phyloP scores from a whole-genome alignment of 1,140 invertebrate species.

The Lepidotrigona ventralis region DNA sequence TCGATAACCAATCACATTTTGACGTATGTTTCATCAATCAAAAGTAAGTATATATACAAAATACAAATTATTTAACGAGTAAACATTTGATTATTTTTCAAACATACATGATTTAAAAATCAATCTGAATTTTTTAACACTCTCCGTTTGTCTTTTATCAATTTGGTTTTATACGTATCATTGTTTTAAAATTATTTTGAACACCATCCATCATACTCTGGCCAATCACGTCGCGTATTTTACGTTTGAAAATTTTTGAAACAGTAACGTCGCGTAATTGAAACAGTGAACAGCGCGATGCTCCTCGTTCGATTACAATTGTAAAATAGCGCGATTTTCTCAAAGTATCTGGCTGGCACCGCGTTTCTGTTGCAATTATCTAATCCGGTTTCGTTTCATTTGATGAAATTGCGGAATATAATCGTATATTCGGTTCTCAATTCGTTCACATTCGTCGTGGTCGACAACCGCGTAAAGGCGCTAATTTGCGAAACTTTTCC shows the following conservation, averaged over 20 bases:
- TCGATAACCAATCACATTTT: neutral
- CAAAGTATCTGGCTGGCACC: neutral
- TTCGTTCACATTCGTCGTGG: neutral
- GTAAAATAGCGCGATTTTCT: neutral
- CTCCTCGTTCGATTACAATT: neutral
- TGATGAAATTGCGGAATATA: neutral
- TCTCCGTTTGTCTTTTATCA: neutral
- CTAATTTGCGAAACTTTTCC: constrained; percentile 40
- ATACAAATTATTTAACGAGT: neutral
- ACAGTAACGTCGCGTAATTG: neutral
- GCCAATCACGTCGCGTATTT: neutral
- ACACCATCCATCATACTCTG: neutral
- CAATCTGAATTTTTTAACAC: neutral
- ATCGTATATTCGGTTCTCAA: neutral
- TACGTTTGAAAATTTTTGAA: neutral
- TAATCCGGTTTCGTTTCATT: neutral
- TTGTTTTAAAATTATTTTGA: neutral
- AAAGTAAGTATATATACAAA: neutral
- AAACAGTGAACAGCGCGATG: neutral
- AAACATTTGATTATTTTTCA: neutral
- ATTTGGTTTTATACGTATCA: neutral
- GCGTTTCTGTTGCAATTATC: neutral
- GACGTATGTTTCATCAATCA: neutral
- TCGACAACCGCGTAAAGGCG: neutral
- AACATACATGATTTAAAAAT: neutral